Evolutionary conservation across 2,113 vertebrate genomes (phyloP), one percentile per base, ranked within the genome.

Genomic region (Candoia aspera): DNA sequence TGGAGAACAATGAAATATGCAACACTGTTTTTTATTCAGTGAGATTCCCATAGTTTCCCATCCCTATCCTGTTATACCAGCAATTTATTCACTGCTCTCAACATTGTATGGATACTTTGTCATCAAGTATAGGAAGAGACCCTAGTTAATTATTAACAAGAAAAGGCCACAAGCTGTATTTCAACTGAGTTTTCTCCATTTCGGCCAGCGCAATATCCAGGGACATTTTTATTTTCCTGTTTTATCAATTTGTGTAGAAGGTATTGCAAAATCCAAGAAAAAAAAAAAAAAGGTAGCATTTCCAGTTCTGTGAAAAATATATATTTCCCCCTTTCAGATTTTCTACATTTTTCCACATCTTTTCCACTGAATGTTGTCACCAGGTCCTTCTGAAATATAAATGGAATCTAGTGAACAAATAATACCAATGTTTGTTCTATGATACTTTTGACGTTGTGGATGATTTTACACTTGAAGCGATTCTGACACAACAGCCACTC

Each of bases 141-240:
- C 11, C 68, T 90, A 42, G 68, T 83, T 90, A 89, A 60, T n/a
- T n/a, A 60, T 29, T 89, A 90, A 90, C n/a, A 15, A 24, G 15
- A 53, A 90, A 90, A 42, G 49, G 29, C 26, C 88, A 90, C 62
- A 55, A 79, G 89, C 53, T 57, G 33, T 90, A 83, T 90, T 83
- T 90, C 89, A 83, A 90, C 53, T 57, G n/a, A 83, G 89, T 42
- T 21, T 24, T 90, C 57, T 90, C 68, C 89, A 42, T 49, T 79
- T 21, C 57, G 21, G 59, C 19, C 59, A 5, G 13, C 59, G 13
- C 12, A 60, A 60, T 6, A 60, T 73, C 23, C 88, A 73, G 26
- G 15, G 19, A 89, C 8, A n/a, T 21, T 33, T 10, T 21, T 24
- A 49, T 54, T 23, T 62, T 62, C 21, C 49, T 6, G 17, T 73